Evolutionary conservation across 30 jellyfish, hydroid and myxozoan genomes (phyloP).

Genomic region (Aurelia aurita complex sp. Pacific): DNA sequence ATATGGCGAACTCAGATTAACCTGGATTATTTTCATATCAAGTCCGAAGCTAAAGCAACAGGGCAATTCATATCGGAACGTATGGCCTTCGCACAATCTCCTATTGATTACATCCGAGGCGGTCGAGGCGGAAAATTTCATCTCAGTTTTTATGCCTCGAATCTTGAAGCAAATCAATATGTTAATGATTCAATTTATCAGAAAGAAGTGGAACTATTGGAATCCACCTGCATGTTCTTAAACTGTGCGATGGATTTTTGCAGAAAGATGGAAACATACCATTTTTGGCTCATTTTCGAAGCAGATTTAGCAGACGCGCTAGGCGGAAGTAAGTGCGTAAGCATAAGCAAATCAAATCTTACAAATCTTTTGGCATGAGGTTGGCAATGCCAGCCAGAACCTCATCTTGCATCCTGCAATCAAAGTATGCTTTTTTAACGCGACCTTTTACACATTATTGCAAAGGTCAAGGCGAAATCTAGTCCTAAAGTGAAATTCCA

Average conservation of each 20-base stretch:
- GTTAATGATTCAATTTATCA: background rate
- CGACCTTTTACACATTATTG: no score
- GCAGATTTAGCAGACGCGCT: background rate
- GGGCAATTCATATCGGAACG: background rate
- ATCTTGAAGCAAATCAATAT: background rate
- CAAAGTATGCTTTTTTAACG: no score
- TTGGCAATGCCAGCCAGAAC: no score
- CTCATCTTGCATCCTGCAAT: no score
- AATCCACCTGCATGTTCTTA: background rate
- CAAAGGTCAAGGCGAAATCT: no score
- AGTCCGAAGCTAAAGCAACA: background rate
- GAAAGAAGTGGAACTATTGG: background rate
- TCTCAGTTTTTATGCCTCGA: background rate
- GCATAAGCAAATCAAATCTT: background rate
- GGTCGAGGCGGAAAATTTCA: background rate
- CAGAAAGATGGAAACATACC: no score
- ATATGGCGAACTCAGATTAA: background rate
- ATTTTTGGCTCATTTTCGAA: background rate
- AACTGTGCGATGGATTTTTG: no score
- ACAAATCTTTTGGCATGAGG: background rate
- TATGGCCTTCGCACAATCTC: background rate
- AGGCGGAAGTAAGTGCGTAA: background rate
- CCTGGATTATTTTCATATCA: slow-evolving; percentile 1
- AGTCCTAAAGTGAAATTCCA: no score
- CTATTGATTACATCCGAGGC: background rate